Evolutionary conservation across 2,797 vertebrate genomes (phyloP).

Genomic region (Poecilia gillii): DNA sequence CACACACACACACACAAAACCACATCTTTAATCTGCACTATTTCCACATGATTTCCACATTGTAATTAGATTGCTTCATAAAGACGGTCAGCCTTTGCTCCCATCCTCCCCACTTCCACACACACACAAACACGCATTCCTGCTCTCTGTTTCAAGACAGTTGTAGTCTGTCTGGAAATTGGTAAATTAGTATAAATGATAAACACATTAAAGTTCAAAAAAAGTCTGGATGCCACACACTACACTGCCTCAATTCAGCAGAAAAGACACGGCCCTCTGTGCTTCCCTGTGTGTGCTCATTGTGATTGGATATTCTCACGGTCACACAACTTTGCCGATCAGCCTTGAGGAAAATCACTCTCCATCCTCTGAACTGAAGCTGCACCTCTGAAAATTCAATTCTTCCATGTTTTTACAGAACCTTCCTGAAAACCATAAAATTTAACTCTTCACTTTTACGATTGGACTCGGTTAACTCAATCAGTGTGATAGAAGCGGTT

Average conservation of each 20-base stretch:
- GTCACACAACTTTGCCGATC: constrained; percentile 10
- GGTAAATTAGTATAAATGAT: constrained; percentile 59
- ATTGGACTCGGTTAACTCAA: constrained; percentile 49
- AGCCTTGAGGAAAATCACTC: constrained; percentile 17
- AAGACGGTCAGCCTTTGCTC: constrained; percentile 24
- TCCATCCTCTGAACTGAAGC: neutral
- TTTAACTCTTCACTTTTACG: constrained; percentile 31
- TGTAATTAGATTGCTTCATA: constrained; percentile 67
- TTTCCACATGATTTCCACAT: constrained; percentile 50
- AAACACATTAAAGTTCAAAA: constrained; percentile 46
- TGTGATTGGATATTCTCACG: constrained; percentile 35
- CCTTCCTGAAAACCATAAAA: constrained; percentile 49
- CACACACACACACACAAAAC: constrained; percentile 1
- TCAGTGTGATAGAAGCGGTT: constrained; percentile 43
- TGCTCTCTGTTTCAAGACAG: constrained; percentile 36
- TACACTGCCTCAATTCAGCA: constrained; percentile 25
- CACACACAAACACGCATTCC: constrained; percentile 30
- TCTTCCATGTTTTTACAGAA: constrained; percentile 33
- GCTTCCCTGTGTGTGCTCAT: constrained; percentile 23
- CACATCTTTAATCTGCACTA: constrained; percentile 44
- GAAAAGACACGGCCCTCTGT: constrained; percentile 29
- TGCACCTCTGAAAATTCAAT: constrained; percentile 25
- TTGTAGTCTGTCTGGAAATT: constrained; percentile 49
- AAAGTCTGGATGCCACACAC: constrained; percentile 33
- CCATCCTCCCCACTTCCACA: constrained; percentile 7